These are phyloP conservation scores for Puma concolor DNA, from an alignment of 2,113 vertebrate genomes.

Conservation along the genomic window DNA sequence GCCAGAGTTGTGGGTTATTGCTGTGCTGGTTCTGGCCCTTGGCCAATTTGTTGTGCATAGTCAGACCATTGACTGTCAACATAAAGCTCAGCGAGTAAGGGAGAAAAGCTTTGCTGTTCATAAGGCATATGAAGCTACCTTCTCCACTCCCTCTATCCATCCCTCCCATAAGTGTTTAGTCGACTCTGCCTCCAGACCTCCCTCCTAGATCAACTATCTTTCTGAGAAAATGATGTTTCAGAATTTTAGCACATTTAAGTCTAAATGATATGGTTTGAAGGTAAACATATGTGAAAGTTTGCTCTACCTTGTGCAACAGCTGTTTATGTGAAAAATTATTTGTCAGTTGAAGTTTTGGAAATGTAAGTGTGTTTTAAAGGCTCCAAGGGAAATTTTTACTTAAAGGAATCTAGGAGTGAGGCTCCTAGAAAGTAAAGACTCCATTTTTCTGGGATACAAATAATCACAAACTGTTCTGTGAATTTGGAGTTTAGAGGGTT, in stretches of 20 bases:
- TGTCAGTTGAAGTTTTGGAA: slow-evolving; percentile 40
- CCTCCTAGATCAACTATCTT: neutral
- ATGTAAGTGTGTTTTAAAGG: slow-evolving; percentile 15
- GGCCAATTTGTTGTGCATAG: neutral
- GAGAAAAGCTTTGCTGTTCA: neutral
- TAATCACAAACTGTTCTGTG: neutral
- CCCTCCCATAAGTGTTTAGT: neutral
- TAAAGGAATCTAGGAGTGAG: neutral
- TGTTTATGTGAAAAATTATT: slow-evolving; percentile 38
- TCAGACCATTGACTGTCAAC: neutral
- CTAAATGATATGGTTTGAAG: neutral
- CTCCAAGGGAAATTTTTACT: slow-evolving; percentile 28
- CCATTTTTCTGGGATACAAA: neutral
- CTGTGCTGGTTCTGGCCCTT: neutral
- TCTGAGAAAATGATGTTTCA: neutral
- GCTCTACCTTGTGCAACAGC: neutral
- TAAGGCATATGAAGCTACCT: neutral
- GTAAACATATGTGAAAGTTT: slow-evolving; percentile 23
- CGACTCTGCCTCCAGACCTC: neutral
- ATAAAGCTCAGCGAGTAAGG: neutral
- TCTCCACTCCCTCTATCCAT: neutral
- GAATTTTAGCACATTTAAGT: neutral
- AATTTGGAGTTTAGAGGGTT: slow-evolving; percentile 33
- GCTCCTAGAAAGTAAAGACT: neutral
- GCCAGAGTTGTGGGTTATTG: neutral